Percentiles rank a stretch among this genome's conserved stretches.
Conservation (phyloP, 2,113 vertebrate genomes). For the Uria aalge region DNA sequence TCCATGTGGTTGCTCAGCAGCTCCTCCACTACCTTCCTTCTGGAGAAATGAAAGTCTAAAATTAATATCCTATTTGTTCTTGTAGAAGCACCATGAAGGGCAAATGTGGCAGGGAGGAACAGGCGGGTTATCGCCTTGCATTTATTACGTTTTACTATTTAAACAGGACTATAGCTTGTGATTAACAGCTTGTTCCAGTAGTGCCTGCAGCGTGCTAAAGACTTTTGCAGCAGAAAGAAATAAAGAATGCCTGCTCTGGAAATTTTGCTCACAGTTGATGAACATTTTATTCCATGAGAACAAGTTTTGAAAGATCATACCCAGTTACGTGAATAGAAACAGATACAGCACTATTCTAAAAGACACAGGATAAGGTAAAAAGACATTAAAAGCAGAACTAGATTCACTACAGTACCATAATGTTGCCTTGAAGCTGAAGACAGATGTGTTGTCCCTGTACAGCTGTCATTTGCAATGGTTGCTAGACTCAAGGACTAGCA, state of each 20-base stretch:
- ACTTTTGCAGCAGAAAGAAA: background rate
- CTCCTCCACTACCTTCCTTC: background rate
- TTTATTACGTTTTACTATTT: conserved; percentile 10
- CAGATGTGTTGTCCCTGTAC: background rate
- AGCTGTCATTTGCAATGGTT: background rate
- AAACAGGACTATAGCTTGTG: background rate
- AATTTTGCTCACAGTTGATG: background rate
- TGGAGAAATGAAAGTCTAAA: background rate
- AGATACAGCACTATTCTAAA: background rate
- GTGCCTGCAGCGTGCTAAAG: background rate
- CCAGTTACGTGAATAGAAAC: background rate
- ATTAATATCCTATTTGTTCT: background rate
- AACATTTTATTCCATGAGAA: background rate
- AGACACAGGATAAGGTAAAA: background rate
- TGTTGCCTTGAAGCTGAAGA: background rate
- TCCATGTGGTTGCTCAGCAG: background rate
- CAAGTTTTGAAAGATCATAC: background rate
- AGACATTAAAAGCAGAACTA: background rate
- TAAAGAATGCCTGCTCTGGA: background rate
- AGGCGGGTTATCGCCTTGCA: background rate
- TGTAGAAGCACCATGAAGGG: background rate
- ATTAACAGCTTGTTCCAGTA: background rate
- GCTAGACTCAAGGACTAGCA: background rate
- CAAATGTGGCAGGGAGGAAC: background rate
- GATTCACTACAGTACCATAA: background rate